These are phyloP conservation scores for Ephydatia muelleri DNA, from an alignment of 37 sponge, comb jelly and placozoan species.

Conservation along the genomic window DNA sequence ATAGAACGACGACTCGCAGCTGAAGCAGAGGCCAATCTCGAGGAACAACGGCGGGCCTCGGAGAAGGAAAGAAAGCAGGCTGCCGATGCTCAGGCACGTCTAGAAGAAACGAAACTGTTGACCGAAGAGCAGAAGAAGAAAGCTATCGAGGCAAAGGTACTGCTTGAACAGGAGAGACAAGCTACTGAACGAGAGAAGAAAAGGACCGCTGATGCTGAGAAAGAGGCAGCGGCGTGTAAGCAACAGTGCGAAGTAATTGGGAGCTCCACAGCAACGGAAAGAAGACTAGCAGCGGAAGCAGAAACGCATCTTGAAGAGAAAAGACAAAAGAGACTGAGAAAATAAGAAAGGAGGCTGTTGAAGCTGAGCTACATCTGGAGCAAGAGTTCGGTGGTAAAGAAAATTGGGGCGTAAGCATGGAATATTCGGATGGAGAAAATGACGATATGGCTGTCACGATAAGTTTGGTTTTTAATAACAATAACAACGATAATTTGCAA, in stretches of 20 bases:
- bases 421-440: background rate
- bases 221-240: background rate
- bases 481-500: too few relatives aligned
- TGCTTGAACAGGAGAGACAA: background rate
- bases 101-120: background rate
- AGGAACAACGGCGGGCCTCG: background rate
- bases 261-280: background rate
- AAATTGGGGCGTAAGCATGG: background rate
- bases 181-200: background rate
- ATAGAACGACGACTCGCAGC: background rate
- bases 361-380: background rate
- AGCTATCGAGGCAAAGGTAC: background rate
- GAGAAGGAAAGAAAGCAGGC: background rate
- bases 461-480: too few relatives aligned
- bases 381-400: background rate
- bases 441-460: too few relatives aligned
- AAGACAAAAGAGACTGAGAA: background rate
- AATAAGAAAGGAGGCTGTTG: background rate
- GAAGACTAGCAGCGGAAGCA: background rate
- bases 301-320: background rate
- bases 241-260: background rate
- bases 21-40: background rate
- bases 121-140: background rate
- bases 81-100: background rate
- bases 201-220: background rate